Base-by-base conservation (phyloP, 1,140 invertebrate genomes). In the Drosophila nasuta region DNA sequence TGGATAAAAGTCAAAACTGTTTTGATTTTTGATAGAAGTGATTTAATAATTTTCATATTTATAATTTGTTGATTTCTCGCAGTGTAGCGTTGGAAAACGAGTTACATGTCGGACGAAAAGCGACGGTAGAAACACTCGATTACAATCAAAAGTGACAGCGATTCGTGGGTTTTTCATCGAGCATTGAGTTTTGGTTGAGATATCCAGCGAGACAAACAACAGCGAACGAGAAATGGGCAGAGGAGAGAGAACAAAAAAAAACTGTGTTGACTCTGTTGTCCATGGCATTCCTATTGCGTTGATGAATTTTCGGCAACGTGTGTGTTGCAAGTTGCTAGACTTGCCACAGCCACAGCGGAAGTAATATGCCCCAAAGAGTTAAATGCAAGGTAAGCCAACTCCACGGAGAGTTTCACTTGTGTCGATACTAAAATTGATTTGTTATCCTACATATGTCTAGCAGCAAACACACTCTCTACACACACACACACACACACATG, bases 81-180 rank as follows among this genome's bases (percentile, higher is more conserved):
- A 62, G 59, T 64, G 60, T 2, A 64, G 8, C 20, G 17, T 13
- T 17, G 45, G 54, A 41, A 66, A 56, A 45, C 15, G 64, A 56
- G 51, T 45, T 57, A 49, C n/a, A 59, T 41, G 33, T 35, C 49
- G 58, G 41, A 28, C 45, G 62, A 35, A 56, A 48, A 71, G 75
- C 63, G 66, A 78, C 63, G 69, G 59, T 70, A 82, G 77, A 85
- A 89, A 81, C 85, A 88, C 77, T 88, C 81, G 85, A 89, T 88
- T 88, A 88, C 85, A 88, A 88, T 88, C 85, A 88, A 81, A 88
- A 88, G 85, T 88, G 83, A 88, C 83, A 88, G 85, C 70, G 75
- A 71, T 67, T 69, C 60, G 43, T 67, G 71, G 49, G 56, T 74
- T 65, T 56, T 56, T 65, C 51, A 56, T 45, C 54, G 52, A 66